phyloP scores from a whole-genome alignment of 2,797 vertebrate species.

The Hapalemur alaotrensis region DNA sequence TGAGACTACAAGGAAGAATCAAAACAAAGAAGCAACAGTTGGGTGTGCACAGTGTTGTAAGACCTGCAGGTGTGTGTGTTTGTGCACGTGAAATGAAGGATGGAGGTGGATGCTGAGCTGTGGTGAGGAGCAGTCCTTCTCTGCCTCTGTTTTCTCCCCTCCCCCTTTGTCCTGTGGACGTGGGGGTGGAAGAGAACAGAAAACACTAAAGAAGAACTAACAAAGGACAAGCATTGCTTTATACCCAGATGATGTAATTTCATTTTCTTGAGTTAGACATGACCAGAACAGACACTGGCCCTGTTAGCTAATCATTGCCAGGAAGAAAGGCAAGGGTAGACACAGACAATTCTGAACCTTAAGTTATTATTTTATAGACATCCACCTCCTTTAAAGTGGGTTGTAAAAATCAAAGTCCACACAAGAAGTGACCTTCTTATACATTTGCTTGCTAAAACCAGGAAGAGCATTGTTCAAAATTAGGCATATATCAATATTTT shows the following conservation, averaged over 20 bases:
- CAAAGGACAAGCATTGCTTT: neutral
- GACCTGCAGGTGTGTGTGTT: neutral
- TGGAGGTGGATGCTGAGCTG: neutral
- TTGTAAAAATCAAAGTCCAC: neutral
- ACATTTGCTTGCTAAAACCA: neutral
- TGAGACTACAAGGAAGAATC: neutral
- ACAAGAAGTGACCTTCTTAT: neutral
- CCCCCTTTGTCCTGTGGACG: neutral
- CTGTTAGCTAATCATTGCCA: neutral
- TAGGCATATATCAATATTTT: neutral
- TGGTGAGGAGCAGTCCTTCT: neutral
- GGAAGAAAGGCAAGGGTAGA: neutral
- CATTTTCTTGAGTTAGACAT: constrained; percentile 17
- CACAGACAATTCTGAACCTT: neutral
- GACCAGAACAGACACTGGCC: neutral
- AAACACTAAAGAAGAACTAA: neutral
- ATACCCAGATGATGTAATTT: neutral
- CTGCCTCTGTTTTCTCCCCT: neutral
- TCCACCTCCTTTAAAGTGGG: neutral
- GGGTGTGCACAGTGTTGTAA: neutral
- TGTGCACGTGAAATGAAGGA: neutral
- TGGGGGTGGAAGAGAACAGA: neutral
- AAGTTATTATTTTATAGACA: neutral
- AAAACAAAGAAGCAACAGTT: neutral
- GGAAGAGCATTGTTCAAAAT: neutral